A percentile compares a stretch with the other conserved stretches of the same genome.
These are phyloP conservation scores for Colostygia pectinataria DNA, from an alignment of 2,888 invertebrate genomes.

Conservation along the genomic window DNA sequence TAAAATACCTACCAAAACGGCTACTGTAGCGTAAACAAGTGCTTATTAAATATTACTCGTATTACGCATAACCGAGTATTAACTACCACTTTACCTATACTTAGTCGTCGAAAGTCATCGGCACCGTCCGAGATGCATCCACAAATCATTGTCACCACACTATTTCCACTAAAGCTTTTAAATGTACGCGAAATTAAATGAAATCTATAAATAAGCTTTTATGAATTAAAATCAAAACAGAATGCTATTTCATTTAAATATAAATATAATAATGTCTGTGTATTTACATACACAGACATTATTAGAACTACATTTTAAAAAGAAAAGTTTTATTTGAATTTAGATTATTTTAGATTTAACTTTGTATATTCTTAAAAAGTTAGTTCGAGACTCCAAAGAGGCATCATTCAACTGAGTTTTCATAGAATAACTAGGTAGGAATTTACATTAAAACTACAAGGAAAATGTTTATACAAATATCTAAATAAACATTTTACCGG, in stretches of 20 bases:
- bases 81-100: slow-evolving; percentile 38
- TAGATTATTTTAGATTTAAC: background rate
- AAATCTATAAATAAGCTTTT: background rate
- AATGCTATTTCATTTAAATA: no score
- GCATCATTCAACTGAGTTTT: background rate
- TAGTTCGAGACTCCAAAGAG: background rate
- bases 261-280: no score
- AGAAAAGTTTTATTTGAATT: background rate
- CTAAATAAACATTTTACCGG: no score
- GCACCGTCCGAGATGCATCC: slow-evolving; percentile 36
- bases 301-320: background rate
- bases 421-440: background rate
- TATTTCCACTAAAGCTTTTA: background rate
- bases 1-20: no score
- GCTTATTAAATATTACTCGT: no score
- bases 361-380: background rate
- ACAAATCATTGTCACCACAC: slow-evolving; percentile 30
- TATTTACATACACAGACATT: no score
- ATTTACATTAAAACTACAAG: background rate
- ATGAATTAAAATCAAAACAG: background rate
- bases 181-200: background rate
- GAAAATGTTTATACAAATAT: slow-evolving; percentile 11
- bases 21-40: no score
- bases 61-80: no score
- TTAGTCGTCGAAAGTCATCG: slow-evolving; percentile 38